Conservation (phyloP, 2,797 vertebrate species). For the Squalus acanthias region DNA sequence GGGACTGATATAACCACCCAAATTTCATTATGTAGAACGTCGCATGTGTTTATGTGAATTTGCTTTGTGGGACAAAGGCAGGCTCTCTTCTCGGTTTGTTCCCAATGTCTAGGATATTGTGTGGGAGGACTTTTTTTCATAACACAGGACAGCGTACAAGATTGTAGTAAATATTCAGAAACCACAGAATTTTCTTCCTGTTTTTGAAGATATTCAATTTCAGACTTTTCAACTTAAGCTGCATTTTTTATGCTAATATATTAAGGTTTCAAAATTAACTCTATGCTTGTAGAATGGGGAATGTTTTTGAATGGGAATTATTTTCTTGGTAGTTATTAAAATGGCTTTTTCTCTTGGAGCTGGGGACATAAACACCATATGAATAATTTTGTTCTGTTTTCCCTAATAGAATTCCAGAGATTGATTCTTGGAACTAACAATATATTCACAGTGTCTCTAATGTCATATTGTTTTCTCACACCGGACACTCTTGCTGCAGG, state of each 20-base stretch:
- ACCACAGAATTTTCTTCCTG: neutral
- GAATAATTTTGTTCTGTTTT: conserved; percentile 11
- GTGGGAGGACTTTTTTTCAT: neutral
- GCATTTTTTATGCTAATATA: neutral
- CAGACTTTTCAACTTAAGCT: neutral
- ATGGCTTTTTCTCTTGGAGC: neutral
- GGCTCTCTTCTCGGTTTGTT: conserved; percentile 6
- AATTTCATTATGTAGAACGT: neutral
- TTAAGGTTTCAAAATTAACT: conserved; percentile 4
- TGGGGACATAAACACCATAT: neutral
- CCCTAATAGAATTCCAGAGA: conserved; percentile 16
- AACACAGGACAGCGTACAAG: neutral
- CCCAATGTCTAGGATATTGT: neutral
- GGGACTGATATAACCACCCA: neutral
- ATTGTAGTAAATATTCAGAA: neutral
- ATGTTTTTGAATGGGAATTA: neutral
- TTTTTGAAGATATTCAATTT: neutral
- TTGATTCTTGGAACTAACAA: conserved; percentile 20
- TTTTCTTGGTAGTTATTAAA: conserved; percentile 8
- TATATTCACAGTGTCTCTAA: conserved; percentile 26
- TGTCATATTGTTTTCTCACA: neutral
- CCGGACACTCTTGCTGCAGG: neutral
- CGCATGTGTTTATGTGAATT: neutral
- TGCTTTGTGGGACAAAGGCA: neutral
- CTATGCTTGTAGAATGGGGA: neutral